phyloP scores from a whole-genome alignment of 2,888 invertebrate genomes.

The Galerucella calmariensis region DNA sequence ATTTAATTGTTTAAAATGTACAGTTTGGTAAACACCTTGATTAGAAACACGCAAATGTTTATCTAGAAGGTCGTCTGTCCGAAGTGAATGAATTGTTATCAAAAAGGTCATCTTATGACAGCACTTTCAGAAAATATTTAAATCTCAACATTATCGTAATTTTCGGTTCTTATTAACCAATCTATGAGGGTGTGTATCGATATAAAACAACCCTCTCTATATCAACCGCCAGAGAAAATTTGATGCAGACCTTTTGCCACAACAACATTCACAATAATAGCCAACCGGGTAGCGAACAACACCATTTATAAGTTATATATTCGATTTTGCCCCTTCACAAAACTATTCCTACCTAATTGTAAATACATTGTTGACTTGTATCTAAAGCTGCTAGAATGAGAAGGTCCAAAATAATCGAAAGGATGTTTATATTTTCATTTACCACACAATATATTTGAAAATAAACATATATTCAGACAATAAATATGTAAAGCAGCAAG shows the following conservation, averaged over 20 bases:
- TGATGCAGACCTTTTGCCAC: slow-evolving; percentile 43
- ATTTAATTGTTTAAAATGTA: no score
- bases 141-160: no score
- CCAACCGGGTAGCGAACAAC: slow-evolving; percentile 38
- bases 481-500: no score
- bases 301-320: slow-evolving; percentile 36
- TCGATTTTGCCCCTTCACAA: slow-evolving; percentile 35
- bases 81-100: no score
- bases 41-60: no score
- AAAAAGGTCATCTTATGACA: no score
- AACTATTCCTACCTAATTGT: slow-evolving; percentile 15
- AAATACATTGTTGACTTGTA: slow-evolving; percentile 35
- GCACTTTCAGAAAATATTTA: no score
- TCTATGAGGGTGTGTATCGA: slow-evolving; percentile 4
- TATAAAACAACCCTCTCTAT: slow-evolving; percentile 35
- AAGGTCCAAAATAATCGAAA: background rate
- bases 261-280: slow-evolving; percentile 34
- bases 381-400: background rate
- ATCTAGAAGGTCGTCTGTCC: no score
- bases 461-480: no score
- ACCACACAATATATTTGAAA: no score
- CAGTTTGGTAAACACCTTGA: no score
- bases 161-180: background rate
- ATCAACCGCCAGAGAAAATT: slow-evolving; percentile 34
- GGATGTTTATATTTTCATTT: no score